Percentiles rank a stretch among this genome's conserved stretches.
Conservation (phyloP, 2,797 vertebrate genomes). For the Hypotaenidia philippensis region DNA sequence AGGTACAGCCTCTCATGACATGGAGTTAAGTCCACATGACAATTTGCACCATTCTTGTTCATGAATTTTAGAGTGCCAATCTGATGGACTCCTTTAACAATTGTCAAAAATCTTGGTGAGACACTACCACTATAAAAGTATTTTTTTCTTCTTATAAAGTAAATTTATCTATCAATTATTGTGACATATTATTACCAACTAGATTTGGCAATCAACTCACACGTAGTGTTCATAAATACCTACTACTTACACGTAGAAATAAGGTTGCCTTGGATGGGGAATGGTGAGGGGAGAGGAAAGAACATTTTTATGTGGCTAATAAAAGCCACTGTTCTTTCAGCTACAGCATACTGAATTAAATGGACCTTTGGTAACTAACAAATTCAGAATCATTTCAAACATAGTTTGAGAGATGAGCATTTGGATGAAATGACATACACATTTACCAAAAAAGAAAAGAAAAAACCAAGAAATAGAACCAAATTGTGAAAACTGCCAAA, state of each 20-base stretch:
- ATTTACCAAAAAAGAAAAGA: not conserved
- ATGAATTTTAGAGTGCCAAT: not conserved
- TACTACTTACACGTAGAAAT: not conserved
- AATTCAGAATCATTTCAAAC: not conserved
- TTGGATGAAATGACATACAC: not conserved
- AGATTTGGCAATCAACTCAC: not conserved
- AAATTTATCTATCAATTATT: not conserved
- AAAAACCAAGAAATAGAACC: not conserved
- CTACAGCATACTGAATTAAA: not conserved
- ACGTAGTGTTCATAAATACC: constrained; percentile 33
- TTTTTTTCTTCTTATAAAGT: not conserved
- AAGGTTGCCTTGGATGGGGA: not conserved
- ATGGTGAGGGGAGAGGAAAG: not conserved
- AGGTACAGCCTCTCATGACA: not conserved
- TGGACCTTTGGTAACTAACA: not conserved
- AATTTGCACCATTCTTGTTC: not conserved
- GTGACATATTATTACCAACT: not conserved
- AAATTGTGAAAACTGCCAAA: not conserved
- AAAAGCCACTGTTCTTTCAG: not conserved
- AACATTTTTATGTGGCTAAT: not conserved
- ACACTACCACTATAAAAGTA: not conserved
- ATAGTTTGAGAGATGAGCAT: not conserved
- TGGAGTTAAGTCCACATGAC: not conserved
- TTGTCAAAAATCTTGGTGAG: not conserved
- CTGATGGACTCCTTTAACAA: not conserved